These are phyloP conservation scores for Lasioglossum lativentre DNA, from an alignment of 2,888 invertebrate species.

Conservation along the genomic window DNA sequence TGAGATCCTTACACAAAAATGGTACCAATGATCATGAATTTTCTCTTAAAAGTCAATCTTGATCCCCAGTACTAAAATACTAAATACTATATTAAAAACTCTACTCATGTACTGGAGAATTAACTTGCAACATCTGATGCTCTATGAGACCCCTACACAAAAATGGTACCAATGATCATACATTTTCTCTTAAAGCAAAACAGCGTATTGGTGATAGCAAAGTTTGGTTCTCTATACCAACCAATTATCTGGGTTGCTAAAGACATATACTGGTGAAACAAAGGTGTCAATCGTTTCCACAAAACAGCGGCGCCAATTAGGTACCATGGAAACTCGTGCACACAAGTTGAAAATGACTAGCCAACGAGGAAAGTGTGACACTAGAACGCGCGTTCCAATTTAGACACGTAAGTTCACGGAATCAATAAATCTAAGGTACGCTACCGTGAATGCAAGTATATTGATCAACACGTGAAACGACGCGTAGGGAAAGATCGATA, in stretches of 20 bases:
- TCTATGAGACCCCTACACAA: neutral
- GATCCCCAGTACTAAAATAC: too few species aligned
- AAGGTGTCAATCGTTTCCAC: neutral
- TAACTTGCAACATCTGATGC: neutral
- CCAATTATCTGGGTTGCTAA: neutral
- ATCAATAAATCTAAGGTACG: constrained; percentile 31
- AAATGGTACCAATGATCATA: neutral
- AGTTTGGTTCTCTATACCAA: neutral
- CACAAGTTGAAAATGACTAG: neutral
- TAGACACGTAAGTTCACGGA: neutral
- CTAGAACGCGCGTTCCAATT: constrained; percentile 19
- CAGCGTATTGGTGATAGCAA: neutral
- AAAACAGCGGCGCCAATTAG: neutral
- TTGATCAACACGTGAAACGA: constrained; percentile 48
- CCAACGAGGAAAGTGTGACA: neutral
- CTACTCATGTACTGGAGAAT: neutral
- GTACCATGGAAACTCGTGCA: neutral
- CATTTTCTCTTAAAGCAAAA: neutral
- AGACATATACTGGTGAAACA: neutral
- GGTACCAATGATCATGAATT: neutral
- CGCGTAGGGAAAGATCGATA: constrained; percentile 47
- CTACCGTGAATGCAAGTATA: constrained; percentile 21
- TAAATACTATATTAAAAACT: neutral
- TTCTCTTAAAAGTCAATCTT: too few species aligned
- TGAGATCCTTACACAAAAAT: neutral